Evolutionary conservation across 2,797 vertebrate genomes (phyloP).

Genomic region (Pelobates cultripes): DNA sequence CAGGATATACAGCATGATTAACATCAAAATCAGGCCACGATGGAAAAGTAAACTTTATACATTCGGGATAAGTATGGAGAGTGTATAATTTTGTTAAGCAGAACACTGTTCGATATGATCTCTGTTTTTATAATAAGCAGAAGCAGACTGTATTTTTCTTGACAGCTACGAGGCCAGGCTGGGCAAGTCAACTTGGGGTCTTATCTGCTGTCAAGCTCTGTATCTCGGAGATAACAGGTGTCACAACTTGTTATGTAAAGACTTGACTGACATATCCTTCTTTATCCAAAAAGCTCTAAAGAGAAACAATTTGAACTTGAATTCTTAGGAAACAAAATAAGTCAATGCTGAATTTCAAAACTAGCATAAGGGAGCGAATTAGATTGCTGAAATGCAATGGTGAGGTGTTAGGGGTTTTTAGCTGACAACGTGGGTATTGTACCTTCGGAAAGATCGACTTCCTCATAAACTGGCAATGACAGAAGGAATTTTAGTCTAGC

Average conservation of each 20-base stretch:
- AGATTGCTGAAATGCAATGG: constrained; percentile 22
- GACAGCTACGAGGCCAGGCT: constrained; percentile 12
- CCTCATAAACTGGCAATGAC: neutral
- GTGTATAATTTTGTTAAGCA: neutral
- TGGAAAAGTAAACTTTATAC: neutral
- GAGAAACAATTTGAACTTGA: constrained; percentile 35
- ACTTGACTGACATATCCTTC: constrained; percentile 30
- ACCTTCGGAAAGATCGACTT: neutral
- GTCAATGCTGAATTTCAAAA: constrained; percentile 24
- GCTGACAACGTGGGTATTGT: neutral
- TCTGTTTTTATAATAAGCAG: neutral
- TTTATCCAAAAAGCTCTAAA: constrained; percentile 17
- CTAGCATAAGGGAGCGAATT: constrained; percentile 38
- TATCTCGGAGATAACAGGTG: constrained; percentile 37
- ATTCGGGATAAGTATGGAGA: neutral
- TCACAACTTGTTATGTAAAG: constrained; percentile 34
- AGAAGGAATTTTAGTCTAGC: neutral
- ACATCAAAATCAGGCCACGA: neutral
- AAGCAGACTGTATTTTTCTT: constrained; percentile 15
- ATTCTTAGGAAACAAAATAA: constrained; percentile 20
- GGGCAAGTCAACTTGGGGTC: neutral
- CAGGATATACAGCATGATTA: neutral
- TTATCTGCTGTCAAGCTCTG: constrained; percentile 36
- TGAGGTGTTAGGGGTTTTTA: constrained; percentile 2
- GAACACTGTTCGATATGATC: neutral